Evolutionary conservation across 2,888 invertebrate species (phyloP), one percentile per base, ranked within the genome.

Genomic region (Trachelus iudaicus): DNA sequence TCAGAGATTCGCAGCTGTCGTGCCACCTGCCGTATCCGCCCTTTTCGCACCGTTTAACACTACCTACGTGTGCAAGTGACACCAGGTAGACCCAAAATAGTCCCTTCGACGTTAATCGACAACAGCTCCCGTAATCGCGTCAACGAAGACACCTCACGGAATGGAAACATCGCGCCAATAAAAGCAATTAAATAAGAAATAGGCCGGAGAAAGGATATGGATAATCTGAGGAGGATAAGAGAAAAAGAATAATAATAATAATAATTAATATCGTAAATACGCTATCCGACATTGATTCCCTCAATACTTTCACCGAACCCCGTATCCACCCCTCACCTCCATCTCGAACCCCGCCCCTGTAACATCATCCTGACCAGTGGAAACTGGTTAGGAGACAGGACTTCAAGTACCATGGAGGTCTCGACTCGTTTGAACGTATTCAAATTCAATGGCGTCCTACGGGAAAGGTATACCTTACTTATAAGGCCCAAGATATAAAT

Each of bases 1-100:
- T 31, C 83, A 84, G 80, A 82, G 86, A 87, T 87, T 85, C 86
- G 84, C 88, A 87, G 86, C 87, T 88, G 87, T 85, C 84, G 80
- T 77, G 83, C 87, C 87, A 88, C 87, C 88, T 88, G 88, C 85
- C 84, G 86, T 84, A 85, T 86, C 87, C 86, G 87, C 87, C 86
- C 85, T 86, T 87, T 87, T 87, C 88, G 86, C 87, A 82, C 85
- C 83, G 85, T 82, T 86, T 85, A 86, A 85, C 82, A 81, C 84
- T 85, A 85, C 87, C 87, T 85, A 86, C 85, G 83, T 85, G 81
- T 31, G 31, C 23, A 86, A 76, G 78, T 76, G 75, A 30, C 56
- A 71, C 71, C 71, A 71, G 75, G 69, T 56, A 15, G 56, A 23
- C 56, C 23, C 56, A 23, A 56, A 56, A 56, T 9, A 56, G 56